Conservation (phyloP, 1,140 invertebrate genomes). For the Saccostrea cuccullata region DNA sequence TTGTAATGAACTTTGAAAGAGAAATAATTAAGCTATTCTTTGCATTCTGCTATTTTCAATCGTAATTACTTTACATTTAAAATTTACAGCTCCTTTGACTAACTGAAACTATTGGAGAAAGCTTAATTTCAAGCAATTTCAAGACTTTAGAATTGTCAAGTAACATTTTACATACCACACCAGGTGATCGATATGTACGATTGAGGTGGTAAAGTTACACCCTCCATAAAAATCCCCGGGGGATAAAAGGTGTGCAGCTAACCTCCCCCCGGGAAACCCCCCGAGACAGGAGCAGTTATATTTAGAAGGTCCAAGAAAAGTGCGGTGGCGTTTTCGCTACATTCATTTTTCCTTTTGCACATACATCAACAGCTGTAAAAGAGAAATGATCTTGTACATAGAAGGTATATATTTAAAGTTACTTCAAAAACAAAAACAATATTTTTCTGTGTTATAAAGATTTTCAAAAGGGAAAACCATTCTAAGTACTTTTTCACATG, state of each 20-base stretch:
- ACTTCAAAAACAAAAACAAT: too few species aligned
- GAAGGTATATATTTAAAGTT: neutral
- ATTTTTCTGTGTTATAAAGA: too few species aligned
- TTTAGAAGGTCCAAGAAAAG: constrained; percentile 51
- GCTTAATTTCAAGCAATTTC: too few species aligned
- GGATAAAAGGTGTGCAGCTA: constrained; percentile 68
- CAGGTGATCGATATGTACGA: constrained; percentile 64
- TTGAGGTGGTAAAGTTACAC: constrained; percentile 60
- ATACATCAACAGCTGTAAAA: constrained; percentile 63
- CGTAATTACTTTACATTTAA: too few species aligned
- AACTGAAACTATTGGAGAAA: too few species aligned
- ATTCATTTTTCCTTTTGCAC: constrained; percentile 48
- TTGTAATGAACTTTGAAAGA: too few species aligned
- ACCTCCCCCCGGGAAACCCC: constrained; percentile 68
- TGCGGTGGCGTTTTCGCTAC: constrained; percentile 58
- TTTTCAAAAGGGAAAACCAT: too few species aligned
- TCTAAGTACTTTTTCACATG: too few species aligned
- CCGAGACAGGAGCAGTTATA: constrained; percentile 64
- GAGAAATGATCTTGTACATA: neutral
- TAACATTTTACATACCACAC: constrained; percentile 53
- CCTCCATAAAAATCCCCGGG: constrained; percentile 62
- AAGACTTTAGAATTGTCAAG: too few species aligned
- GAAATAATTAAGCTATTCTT: too few species aligned
- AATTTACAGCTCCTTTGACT: too few species aligned
- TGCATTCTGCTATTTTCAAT: too few species aligned